Evolutionary conservation across 1,140 invertebrate species (phyloP).

Genomic region (Drosophila jambulina): DNA sequence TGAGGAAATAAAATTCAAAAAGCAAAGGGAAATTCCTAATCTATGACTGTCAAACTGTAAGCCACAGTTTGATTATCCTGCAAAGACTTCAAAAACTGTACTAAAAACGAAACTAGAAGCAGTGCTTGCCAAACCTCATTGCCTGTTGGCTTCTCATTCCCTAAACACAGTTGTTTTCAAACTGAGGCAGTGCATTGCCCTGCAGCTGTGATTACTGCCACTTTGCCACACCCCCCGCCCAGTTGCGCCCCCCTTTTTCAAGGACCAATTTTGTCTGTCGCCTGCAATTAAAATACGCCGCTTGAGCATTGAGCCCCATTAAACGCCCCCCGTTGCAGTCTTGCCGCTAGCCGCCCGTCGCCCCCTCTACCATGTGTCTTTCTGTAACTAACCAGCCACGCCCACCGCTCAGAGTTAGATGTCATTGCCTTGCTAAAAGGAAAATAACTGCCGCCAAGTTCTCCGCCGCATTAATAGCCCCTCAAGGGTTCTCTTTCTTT

Average conservation of each 20-base stretch:
- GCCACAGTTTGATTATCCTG: not conserved
- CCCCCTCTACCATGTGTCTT: constrained; percentile 13
- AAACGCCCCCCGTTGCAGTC: constrained; percentile 20
- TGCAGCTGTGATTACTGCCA: constrained; percentile 1
- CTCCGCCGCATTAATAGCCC: constrained; percentile 13
- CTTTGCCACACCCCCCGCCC: not conserved
- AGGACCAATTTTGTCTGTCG: constrained; percentile 65
- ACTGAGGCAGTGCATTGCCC: constrained; percentile 26
- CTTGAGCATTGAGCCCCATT: constrained; percentile 50
- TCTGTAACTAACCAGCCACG: constrained; percentile 50
- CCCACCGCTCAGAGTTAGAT: constrained; percentile 55
- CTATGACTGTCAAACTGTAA: not conserved
- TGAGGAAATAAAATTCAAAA: not conserved
- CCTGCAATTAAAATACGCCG: constrained; percentile 68
- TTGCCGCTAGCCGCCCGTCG: constrained; percentile 11
- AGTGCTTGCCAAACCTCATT: not conserved
- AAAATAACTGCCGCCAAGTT: not conserved
- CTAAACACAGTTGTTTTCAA: not conserved
- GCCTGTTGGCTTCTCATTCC: not conserved
- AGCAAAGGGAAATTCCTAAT: not conserved
- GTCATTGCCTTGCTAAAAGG: constrained; percentile 31
- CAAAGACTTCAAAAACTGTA: not conserved
- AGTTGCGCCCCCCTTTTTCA: not conserved
- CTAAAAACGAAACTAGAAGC: not conserved
- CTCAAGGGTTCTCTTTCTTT: not conserved